Conservation (phyloP, 2,888 invertebrate genomes). For the Belgica antarctica region DNA sequence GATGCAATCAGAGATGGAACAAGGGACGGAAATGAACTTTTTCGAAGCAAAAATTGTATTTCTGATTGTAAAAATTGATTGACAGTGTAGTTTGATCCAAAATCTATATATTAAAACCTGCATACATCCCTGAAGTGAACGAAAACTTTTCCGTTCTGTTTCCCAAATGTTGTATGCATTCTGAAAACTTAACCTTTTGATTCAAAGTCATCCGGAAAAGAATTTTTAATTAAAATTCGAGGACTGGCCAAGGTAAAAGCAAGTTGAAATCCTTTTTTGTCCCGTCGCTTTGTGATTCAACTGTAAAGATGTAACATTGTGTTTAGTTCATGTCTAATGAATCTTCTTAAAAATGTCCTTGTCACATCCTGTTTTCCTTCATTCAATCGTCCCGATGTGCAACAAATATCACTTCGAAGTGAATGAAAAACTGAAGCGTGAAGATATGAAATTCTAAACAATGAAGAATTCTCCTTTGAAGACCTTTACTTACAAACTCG, state of each 20-base stretch:
- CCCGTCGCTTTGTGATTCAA: background rate
- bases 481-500: too few species aligned
- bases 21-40: too few species aligned
- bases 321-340: conserved; percentile 32
- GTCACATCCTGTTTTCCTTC: conserved; percentile 40
- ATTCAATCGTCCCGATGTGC: background rate
- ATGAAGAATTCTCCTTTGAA: conserved; percentile 18
- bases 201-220: background rate
- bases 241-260: background rate
- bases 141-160: too few species aligned
- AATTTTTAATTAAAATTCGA: conserved; percentile 32
- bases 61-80: too few species aligned
- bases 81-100: too few species aligned
- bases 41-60: too few species aligned
- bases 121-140: too few species aligned
- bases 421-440: conserved; percentile 42
- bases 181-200: background rate
- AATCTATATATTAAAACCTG: too few species aligned
- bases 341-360: conserved; percentile 25
- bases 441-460: conserved; percentile 18
- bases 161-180: too few species aligned
- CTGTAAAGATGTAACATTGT: too few species aligned
- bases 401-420: conserved; percentile 24
- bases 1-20: background rate
- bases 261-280: background rate